phyloP scores from a whole-genome alignment of 2,113 vertebrate species.

The Corydoras maculifer region DNA sequence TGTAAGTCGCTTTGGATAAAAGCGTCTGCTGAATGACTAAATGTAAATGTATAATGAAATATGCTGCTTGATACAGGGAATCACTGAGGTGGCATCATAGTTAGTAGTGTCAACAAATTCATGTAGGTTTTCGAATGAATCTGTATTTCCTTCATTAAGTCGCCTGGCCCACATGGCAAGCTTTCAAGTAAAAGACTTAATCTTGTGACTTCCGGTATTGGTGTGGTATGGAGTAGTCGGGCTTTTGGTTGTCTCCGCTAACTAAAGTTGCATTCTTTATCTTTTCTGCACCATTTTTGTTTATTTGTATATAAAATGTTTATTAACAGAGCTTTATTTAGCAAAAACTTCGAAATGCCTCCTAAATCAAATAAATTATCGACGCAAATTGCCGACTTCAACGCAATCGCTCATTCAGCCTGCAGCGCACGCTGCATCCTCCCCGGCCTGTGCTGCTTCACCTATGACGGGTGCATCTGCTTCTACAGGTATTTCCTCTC shows the following conservation, averaged over 20 bases:
- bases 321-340: background rate
- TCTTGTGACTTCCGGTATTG: conserved; percentile 1
- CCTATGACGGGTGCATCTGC: background rate
- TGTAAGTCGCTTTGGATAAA: no score
- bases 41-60: no score
- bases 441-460: no score
- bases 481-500: background rate
- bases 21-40: no score
- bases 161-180: conserved; percentile 24
- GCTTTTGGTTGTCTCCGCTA: background rate
- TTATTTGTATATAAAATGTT: background rate
- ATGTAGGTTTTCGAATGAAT: conserved; percentile 9
- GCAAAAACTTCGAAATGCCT: background rate
- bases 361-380: background rate
- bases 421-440: background rate
- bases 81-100: background rate
- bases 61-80: no score
- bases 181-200: conserved; percentile 14
- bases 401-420: background rate
- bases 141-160: conserved; percentile 9
- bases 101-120: conserved; percentile 3
- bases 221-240: background rate
- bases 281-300: background rate
- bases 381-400: background rate
- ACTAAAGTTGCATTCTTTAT: background rate